phyloP scores from a whole-genome alignment of 2,888 invertebrate genomes.

The Parapristionchus giblindavisi region DNA sequence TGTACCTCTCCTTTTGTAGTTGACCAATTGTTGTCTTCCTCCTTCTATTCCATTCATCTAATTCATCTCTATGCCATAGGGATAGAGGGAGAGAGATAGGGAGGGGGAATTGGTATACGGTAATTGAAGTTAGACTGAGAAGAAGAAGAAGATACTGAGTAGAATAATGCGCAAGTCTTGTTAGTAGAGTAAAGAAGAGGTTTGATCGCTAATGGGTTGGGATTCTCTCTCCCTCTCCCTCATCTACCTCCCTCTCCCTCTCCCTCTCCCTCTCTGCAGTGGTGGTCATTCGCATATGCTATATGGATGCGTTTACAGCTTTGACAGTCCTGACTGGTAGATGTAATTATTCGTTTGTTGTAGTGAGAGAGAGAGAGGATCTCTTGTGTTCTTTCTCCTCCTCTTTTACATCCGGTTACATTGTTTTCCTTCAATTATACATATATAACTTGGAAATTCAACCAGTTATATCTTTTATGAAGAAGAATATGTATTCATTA shows the following conservation, averaged over 20 bases:
- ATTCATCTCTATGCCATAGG: too few relatives aligned
- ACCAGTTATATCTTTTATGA: slow-evolving; percentile 5
- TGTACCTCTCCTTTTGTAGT: too few relatives aligned
- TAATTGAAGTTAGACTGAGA: too few relatives aligned
- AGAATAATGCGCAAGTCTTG: too few relatives aligned
- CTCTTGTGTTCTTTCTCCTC: slow-evolving; percentile 2
- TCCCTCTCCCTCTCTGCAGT: not conserved
- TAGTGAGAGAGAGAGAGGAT: slow-evolving; percentile 13
- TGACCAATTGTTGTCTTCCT: too few relatives aligned
- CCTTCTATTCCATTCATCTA: too few relatives aligned
- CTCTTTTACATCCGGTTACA: slow-evolving; percentile 34
- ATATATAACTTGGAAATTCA: slow-evolving; percentile 37
- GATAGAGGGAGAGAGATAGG: too few relatives aligned
- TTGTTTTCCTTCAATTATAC: slow-evolving; percentile 40
- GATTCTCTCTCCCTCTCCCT: not conserved
- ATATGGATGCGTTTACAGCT: not conserved
- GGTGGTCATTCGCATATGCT: slow-evolving; percentile 17
- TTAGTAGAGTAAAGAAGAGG: too few relatives aligned
- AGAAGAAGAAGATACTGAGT: too few relatives aligned
- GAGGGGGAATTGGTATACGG: too few relatives aligned
- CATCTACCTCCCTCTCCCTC: not conserved
- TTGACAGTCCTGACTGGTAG: slow-evolving; percentile 35
- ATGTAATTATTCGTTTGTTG: slow-evolving; percentile 24
- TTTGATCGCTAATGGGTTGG: too few relatives aligned
- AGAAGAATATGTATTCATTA: too few relatives aligned